A percentile compares a stretch with the other conserved stretches of the same genome.
Evolutionary conservation across 2,797 vertebrate species (phyloP).

Genomic region (Cossypha heuglini): DNA sequence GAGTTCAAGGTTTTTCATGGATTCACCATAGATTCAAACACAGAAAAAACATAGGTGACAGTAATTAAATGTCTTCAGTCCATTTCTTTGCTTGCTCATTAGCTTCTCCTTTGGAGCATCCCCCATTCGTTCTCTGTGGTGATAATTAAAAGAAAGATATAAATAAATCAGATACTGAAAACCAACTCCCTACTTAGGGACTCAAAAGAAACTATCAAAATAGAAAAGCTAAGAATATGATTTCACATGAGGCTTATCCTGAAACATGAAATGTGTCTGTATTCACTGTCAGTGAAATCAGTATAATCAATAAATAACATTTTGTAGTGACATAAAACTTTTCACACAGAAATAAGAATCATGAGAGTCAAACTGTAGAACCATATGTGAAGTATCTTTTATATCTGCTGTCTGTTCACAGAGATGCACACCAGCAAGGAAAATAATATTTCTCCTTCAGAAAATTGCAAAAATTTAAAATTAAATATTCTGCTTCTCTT

Average conservation of each 20-base stretch:
- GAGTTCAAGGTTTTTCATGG: background rate
- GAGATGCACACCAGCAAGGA: background rate
- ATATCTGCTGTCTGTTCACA: background rate
- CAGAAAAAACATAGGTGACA: rapidly evolving
- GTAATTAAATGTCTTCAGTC: background rate
- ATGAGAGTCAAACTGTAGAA: background rate
- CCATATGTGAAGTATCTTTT: background rate
- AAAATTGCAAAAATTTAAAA: background rate
- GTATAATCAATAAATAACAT: background rate
- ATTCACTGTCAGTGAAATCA: background rate
- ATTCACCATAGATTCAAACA: background rate
- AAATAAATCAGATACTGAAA: background rate
- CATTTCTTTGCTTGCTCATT: background rate
- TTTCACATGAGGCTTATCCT: background rate
- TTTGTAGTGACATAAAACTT: background rate
- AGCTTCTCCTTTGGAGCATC: background rate
- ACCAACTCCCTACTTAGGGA: rapidly evolving
- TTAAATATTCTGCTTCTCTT: background rate
- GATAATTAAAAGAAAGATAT: background rate
- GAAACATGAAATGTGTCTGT: background rate
- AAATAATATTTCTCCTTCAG: background rate
- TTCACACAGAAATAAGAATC: background rate
- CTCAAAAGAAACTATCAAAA: background rate
- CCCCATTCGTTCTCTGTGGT: background rate
- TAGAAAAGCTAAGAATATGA: background rate